These are phyloP conservation scores for Acleris literana DNA, from an alignment of 2,888 invertebrate species.

Conservation along the genomic window DNA sequence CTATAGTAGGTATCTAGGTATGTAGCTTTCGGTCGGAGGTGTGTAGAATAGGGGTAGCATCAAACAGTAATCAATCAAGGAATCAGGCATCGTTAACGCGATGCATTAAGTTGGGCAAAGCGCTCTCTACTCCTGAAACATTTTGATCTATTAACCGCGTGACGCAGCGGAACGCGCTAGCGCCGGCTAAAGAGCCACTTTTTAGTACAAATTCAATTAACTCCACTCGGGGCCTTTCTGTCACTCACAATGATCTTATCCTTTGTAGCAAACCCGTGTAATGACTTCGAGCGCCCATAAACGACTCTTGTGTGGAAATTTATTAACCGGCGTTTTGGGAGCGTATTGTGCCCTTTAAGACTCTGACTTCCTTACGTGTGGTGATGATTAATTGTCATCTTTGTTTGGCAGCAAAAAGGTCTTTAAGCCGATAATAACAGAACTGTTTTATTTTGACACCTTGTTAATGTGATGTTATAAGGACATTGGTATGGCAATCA, in stretches of 20 bases:
- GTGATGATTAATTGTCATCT: constrained; percentile 67
- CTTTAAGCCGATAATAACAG: constrained; percentile 35
- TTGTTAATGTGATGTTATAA: constrained; percentile 34
- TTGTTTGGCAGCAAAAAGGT: constrained; percentile 50
- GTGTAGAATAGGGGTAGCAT: not conserved
- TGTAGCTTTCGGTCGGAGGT: not conserved
- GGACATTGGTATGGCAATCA: constrained; percentile 29
- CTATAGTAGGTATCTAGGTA: no score
- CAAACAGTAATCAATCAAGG: constrained; percentile 77
- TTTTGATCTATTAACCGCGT: constrained; percentile 79
- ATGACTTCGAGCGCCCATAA: constrained; percentile 78
- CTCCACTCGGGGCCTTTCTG: constrained; percentile 69
- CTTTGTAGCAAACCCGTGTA: constrained; percentile 75
- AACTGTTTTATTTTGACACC: constrained; percentile 33
- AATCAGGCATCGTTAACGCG: constrained; percentile 77
- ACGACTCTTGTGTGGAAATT: constrained; percentile 75
- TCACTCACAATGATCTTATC: constrained; percentile 70
- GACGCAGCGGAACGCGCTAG: constrained; percentile 71
- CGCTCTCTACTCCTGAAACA: constrained; percentile 70
- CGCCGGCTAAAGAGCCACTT: constrained; percentile 74
- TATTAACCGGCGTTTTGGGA: constrained; percentile 69
- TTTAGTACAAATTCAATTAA: constrained; percentile 83
- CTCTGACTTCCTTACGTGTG: constrained; percentile 57
- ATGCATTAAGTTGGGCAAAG: constrained; percentile 75
- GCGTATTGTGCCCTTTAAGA: constrained; percentile 64